Conservation (phyloP, 2,113 vertebrate species). For the Eupsittula cactorum region DNA sequence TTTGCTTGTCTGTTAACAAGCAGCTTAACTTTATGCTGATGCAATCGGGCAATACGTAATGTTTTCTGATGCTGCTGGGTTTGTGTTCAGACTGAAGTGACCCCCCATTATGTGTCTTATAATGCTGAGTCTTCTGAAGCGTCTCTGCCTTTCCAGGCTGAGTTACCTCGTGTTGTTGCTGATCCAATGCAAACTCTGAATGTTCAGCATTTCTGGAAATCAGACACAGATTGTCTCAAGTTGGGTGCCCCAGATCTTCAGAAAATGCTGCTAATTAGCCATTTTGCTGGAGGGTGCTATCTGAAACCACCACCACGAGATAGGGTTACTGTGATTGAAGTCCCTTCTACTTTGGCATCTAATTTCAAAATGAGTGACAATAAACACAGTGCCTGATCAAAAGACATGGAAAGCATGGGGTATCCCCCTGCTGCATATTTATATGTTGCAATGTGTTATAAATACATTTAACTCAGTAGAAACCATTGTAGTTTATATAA, state of each 20-base stretch:
- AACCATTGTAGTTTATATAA: constrained; percentile 55
- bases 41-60: background rate
- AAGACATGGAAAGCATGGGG: constrained; percentile 59
- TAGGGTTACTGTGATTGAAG: constrained; percentile 62
- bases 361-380: constrained; percentile 61
- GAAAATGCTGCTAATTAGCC: constrained; percentile 53
- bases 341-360: constrained; percentile 50
- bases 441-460: constrained; percentile 60
- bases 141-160: background rate
- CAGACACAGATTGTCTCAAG: constrained; percentile 42
- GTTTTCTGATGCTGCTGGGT: background rate
- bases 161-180: background rate
- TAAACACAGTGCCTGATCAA: constrained; percentile 65
- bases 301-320: constrained; percentile 46
- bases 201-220: constrained; percentile 37
- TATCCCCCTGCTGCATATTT: constrained; percentile 65
- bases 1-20: background rate
- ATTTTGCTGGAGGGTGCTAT: constrained; percentile 53
- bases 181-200: background rate
- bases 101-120: background rate
- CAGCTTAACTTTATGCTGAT: background rate
- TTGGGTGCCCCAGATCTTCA: constrained; percentile 46
- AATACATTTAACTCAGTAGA: constrained; percentile 66
- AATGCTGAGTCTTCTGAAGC: background rate
- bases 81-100: background rate